Conservation (phyloP, 1,140 invertebrate species). For the Pogonognathellus flavescens region DNA sequence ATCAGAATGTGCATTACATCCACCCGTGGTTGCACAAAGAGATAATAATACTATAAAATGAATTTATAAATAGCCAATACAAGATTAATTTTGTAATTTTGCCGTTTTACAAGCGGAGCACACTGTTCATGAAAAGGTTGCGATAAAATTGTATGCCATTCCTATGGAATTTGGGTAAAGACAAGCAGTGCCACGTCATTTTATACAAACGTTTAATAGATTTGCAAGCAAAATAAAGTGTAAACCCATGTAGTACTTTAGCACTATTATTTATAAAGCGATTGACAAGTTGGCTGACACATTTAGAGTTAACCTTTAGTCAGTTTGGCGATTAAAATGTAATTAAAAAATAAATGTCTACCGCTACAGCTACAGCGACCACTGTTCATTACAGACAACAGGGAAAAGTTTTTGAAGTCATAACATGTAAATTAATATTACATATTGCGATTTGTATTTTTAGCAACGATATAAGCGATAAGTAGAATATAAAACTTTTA, state of each 20-base stretch:
- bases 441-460: too few relatives aligned
- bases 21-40: too few relatives aligned
- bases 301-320: slow-evolving; percentile 42
- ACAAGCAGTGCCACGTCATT: not conserved
- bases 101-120: slow-evolving; percentile 2
- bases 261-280: not conserved
- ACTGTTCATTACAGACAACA: too few relatives aligned
- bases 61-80: too few relatives aligned
- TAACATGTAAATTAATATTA: too few relatives aligned
- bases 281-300: slow-evolving; percentile 24
- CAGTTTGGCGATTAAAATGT: not conserved
- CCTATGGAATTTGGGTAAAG: not conserved
- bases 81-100: not conserved
- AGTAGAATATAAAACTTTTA: not conserved
- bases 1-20: too few relatives aligned
- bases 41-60: too few relatives aligned
- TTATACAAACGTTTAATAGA: not conserved
- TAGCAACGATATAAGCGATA: not conserved
- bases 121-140: not conserved
- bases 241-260: slow-evolving; percentile 36
- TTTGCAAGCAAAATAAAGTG: not conserved
- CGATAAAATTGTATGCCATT: slow-evolving; percentile 10
- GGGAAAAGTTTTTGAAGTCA: not conserved
- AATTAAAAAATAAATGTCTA: not conserved
- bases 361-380: not conserved